phyloP scores from a whole-genome alignment of 2,888 invertebrate genomes.

The Idaea dimidiata region DNA sequence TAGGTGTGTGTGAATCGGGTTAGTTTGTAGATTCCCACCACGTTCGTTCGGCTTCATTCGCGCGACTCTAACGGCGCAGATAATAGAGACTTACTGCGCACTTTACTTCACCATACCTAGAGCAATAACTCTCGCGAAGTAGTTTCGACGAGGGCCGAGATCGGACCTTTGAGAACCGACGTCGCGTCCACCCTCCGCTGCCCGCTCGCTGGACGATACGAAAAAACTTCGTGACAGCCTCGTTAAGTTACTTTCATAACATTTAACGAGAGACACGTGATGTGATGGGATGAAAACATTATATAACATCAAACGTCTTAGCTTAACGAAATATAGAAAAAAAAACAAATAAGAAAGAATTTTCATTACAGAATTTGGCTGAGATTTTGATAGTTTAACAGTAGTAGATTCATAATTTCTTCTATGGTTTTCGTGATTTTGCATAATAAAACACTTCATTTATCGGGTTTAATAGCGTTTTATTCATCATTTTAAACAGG shows the following conservation, averaged over 20 bases:
- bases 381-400: background rate
- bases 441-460: no score
- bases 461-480: no score
- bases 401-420: no score
- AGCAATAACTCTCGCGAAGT: conserved; percentile 67
- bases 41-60: conserved; percentile 74
- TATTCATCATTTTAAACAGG: background rate
- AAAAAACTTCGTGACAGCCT: conserved; percentile 30
- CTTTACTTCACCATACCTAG: conserved; percentile 72
- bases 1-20: conserved; percentile 59
- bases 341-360: background rate
- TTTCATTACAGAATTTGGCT: background rate
- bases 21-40: conserved; percentile 68
- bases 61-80: conserved; percentile 77
- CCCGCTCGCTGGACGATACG: conserved; percentile 24
- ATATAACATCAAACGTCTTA: background rate
- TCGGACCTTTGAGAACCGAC: conserved; percentile 6
- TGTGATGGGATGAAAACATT: conserved; percentile 18
- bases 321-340: conserved; percentile 6
- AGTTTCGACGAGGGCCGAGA: conserved; percentile 51
- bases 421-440: no score
- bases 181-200: background rate
- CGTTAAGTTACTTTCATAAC: conserved; percentile 34
- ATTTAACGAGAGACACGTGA: conserved; percentile 27
- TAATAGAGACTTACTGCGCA: conserved; percentile 79